Conservation (phyloP, 2,797 vertebrate species). For the Chelon labrosus region DNA sequence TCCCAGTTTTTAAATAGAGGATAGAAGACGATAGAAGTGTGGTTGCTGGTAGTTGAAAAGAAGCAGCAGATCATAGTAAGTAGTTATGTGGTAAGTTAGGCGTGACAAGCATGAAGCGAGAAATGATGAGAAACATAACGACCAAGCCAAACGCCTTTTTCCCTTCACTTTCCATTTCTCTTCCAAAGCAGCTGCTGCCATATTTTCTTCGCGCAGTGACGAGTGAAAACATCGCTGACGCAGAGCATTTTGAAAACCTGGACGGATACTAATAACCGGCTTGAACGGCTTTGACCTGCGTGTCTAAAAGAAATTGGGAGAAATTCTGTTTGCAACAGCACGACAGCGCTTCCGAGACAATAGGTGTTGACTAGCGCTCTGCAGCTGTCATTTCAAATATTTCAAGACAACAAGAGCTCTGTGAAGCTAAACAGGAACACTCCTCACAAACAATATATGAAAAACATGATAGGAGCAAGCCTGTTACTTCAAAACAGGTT, state of each 20-base stretch:
- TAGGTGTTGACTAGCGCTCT: slow-evolving; percentile 15
- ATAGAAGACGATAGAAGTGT: slow-evolving; percentile 32
- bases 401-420: slow-evolving; percentile 14
- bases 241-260: slow-evolving; percentile 27
- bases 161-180: slow-evolving; percentile 22
- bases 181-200: slow-evolving; percentile 21
- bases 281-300: slow-evolving; percentile 27
- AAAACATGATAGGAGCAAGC: slow-evolving; percentile 28
- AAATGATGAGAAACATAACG: slow-evolving; percentile 46
- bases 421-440: slow-evolving; percentile 1
- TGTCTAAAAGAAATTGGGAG: slow-evolving; percentile 26
- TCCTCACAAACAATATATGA: not conserved
- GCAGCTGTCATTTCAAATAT: slow-evolving; percentile 24
- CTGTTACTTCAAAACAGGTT: slow-evolving; percentile 17
- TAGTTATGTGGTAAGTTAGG: slow-evolving; percentile 40
- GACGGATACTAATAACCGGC: slow-evolving; percentile 35
- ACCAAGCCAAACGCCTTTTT: not conserved
- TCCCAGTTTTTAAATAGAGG: slow-evolving; percentile 43
- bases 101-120: slow-evolving; percentile 51
- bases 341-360: slow-evolving; percentile 21
- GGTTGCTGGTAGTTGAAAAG: slow-evolving; percentile 36
- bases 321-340: not conserved
- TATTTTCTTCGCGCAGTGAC: slow-evolving; percentile 4
- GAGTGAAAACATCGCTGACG: slow-evolving; percentile 41
- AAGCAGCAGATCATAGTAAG: slow-evolving; percentile 49